Evolutionary conservation across 2,797 vertebrate species (phyloP).

Genomic region (Protosalanx chinensis): DNA sequence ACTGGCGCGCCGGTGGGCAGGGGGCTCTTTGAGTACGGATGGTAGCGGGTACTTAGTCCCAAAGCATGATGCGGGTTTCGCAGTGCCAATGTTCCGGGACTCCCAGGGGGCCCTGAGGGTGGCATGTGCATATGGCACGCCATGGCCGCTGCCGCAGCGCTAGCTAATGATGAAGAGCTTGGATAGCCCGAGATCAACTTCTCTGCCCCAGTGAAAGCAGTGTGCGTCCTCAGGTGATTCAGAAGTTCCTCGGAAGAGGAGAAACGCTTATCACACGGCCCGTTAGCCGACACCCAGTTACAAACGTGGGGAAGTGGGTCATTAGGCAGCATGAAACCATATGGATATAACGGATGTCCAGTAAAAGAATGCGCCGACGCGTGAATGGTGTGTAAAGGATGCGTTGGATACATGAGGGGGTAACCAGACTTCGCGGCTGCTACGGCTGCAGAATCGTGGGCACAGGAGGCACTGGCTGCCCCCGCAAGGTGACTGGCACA

Average conservation of each 20-base stretch:
- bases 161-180: constrained; percentile 90
- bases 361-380: constrained; percentile 87
- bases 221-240: constrained; percentile 98
- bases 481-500: constrained; percentile 95
- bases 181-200: constrained; percentile 91
- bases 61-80: constrained; percentile 96
- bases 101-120: constrained; percentile 85
- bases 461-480: constrained; percentile 83
- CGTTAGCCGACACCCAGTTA: constrained; percentile 98
- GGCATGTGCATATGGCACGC: constrained; percentile 99
- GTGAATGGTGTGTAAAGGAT: constrained; percentile 89
- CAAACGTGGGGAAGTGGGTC: constrained; percentile 96
- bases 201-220: constrained; percentile 92
- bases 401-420: constrained; percentile 92
- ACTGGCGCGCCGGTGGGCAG: constrained; percentile 91
- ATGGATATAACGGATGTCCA: constrained; percentile 93
- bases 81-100: constrained; percentile 87
- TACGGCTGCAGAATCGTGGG: constrained; percentile 83
- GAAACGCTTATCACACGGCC: constrained; percentile 98
- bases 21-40: constrained; percentile 97
- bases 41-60: constrained; percentile 97
- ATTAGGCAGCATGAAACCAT: constrained; percentile 98
- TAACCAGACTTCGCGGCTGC: constrained; percentile 89
- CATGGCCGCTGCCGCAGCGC: constrained; percentile 94
- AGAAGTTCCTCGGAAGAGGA: constrained; percentile 94